Evolutionary conservation across 2,113 vertebrate species (phyloP).

Genomic region (Nycticebus coucang): DNA sequence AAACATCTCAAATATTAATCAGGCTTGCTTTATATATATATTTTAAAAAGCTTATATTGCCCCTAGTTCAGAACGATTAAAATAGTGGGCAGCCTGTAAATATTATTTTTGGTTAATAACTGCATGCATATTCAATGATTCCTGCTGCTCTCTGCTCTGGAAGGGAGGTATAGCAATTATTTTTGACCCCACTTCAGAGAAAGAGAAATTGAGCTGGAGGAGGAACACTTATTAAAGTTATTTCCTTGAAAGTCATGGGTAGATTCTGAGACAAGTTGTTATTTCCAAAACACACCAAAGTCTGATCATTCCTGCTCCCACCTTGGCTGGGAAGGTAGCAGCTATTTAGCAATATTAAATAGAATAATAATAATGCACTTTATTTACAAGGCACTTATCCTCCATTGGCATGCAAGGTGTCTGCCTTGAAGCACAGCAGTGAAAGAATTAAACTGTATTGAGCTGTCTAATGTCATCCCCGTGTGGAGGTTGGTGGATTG

Average conservation of each 20-base stretch:
- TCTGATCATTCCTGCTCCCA: neutral
- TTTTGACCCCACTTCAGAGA: neutral
- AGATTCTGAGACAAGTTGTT: neutral
- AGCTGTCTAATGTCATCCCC: constrained; percentile 81
- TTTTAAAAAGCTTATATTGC: neutral
- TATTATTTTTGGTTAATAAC: constrained; percentile 10
- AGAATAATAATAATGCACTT: constrained; percentile 63
- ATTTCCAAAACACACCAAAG: neutral
- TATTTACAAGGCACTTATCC: constrained; percentile 63
- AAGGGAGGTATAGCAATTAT: constrained; percentile 19
- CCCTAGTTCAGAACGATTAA: constrained; percentile 1
- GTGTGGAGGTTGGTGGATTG: constrained; percentile 63
- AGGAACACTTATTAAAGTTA: neutral
- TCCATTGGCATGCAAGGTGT: constrained; percentile 57
- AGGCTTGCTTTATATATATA: neutral
- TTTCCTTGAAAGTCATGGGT: neutral
- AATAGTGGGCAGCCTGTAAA: neutral
- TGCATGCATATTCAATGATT: neutral
- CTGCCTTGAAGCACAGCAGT: constrained; percentile 64
- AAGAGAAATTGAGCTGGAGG: constrained; percentile 11
- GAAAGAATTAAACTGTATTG: constrained; percentile 78
- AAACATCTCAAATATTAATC: constrained; percentile 3
- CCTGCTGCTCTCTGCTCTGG: neutral
- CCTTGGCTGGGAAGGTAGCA: neutral
- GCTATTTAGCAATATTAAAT: constrained; percentile 55